Evolutionary conservation across 2,113 vertebrate species (phyloP), one percentile per base, ranked within the genome.

Genomic region (Cathartes aura): DNA sequence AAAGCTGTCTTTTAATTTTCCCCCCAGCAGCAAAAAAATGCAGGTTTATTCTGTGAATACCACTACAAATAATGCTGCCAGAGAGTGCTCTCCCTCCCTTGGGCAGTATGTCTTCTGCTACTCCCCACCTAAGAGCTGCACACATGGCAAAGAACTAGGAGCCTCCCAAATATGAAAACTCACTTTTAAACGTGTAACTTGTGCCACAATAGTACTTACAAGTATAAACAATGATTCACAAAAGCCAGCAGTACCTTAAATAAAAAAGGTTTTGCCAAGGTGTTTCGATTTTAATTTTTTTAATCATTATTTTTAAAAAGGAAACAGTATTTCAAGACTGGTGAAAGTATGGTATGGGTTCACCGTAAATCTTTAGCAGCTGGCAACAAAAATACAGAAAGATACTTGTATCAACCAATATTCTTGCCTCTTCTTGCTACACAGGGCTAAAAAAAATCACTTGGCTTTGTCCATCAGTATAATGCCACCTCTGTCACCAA

Each of bases 401-500:
- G 89, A 75, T 22, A 62, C 16, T 94, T 34, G 4, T 60, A 82
- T 48, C 32, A 47, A 60, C 20, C 32, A 64, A 82, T 91, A 68
- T 45, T 87, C 76, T 82, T 56, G 56, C 14, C 60, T 59, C 12
- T 68, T 76, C 50, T 94, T 73, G 42, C 75, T 67, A 73, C n/a
- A 45, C 5, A 75, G 19, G 40, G 15, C 71, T 96, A 50, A 86
- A 94, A 86, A 94, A 92, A 63, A 7, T 6, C 70, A 81, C 72
- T 94, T 91, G 60, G 47, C 80, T 97, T 95, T 96, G 94, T 93
- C 64, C 27, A 60, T 56, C 90, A 95, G 72, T 59, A 97, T 66
- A 95, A 97, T 92, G 64, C 55, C 72, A 93, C 36, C 60, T 82
- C 94, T 96, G 92, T 95, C 83, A 89, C 73, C 2, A 0, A 95